A percentile compares a stretch with the other conserved stretches of the same genome.
phyloP scores from a whole-genome alignment of 2,888 invertebrate species.

The Polydrusus pterygomalis region DNA sequence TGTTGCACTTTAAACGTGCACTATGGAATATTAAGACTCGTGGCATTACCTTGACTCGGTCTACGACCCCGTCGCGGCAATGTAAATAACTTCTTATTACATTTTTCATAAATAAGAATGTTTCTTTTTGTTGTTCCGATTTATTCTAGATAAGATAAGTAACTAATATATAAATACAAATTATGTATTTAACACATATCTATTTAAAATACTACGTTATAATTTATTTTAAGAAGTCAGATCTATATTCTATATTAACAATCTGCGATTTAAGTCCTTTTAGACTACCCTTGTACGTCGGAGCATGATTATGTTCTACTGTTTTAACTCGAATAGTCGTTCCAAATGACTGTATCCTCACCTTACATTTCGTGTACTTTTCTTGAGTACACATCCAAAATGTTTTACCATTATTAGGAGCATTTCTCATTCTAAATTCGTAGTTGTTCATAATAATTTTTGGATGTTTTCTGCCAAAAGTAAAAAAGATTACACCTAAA shows the following conservation, averaged over 20 bases:
- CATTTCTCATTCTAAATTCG: slow-evolving; percentile 55
- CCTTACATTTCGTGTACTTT: slow-evolving; percentile 48
- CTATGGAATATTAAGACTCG: too few relatives aligned
- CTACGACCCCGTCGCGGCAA: too few relatives aligned
- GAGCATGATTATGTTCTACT: slow-evolving; percentile 40
- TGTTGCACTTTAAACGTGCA: too few relatives aligned
- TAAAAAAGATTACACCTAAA: slow-evolving; percentile 34
- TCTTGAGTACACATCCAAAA: slow-evolving; percentile 59
- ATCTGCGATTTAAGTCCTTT: slow-evolving; percentile 26
- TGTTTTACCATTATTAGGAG: slow-evolving; percentile 47
- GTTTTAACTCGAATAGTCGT: slow-evolving; percentile 37
- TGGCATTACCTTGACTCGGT: too few relatives aligned
- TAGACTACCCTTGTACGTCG: slow-evolving; percentile 33
- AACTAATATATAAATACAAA: too few relatives aligned
- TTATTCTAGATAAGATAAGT: too few relatives aligned
- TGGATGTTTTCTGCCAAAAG: slow-evolving; percentile 58
- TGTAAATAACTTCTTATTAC: too few relatives aligned
- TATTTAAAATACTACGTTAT: too few relatives aligned
- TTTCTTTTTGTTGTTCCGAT: too few relatives aligned
- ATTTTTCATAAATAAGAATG: too few relatives aligned
- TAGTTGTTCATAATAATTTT: slow-evolving; percentile 58
- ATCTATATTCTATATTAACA: slow-evolving; percentile 9
- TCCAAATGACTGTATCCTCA: slow-evolving; percentile 55
- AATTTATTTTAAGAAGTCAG: neutral
- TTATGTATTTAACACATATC: too few relatives aligned